Conservation (phyloP, 2,797 vertebrate genomes). For the Hozukius guyotensis region DNA sequence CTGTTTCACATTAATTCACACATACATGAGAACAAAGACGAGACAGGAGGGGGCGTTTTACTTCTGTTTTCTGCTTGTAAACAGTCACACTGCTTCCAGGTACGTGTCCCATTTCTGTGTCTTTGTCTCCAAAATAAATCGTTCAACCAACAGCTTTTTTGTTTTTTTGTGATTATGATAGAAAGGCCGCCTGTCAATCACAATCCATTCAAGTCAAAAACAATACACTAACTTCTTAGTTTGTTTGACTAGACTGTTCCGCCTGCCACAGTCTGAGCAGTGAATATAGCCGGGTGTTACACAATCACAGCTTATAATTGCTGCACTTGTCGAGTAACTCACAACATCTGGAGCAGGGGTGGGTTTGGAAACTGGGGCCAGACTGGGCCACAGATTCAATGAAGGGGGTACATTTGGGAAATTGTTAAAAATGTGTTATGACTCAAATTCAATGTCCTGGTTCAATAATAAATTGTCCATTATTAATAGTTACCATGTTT, state of each 20-base stretch:
- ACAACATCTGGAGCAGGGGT: not conserved
- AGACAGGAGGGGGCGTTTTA: not conserved
- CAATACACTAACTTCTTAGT: not conserved
- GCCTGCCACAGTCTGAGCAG: not conserved
- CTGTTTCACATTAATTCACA: conserved; percentile 3
- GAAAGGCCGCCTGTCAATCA: conserved; percentile 4
- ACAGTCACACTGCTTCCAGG: conserved; percentile 5
- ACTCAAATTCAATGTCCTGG: not conserved
- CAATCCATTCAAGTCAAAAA: not conserved
- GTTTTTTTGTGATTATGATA: not conserved
- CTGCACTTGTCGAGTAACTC: not conserved
- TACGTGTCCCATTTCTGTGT: conserved; percentile 6
- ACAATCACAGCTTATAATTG: not conserved
- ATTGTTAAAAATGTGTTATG: not conserved
- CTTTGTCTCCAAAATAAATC: conserved; percentile 14
- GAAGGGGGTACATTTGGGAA: not conserved
- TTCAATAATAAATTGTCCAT: not conserved
- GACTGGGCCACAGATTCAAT: not conserved
- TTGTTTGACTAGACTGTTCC: not conserved
- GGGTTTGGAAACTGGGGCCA: not conserved
- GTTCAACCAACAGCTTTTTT: not conserved
- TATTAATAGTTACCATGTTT: not conserved
- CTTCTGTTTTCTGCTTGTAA: conserved; percentile 9
- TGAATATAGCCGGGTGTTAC: not conserved
- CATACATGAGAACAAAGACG: not conserved